Evolutionary conservation across 1,140 invertebrate genomes (phyloP).

Genomic region (Calephelis virginiensis): DNA sequence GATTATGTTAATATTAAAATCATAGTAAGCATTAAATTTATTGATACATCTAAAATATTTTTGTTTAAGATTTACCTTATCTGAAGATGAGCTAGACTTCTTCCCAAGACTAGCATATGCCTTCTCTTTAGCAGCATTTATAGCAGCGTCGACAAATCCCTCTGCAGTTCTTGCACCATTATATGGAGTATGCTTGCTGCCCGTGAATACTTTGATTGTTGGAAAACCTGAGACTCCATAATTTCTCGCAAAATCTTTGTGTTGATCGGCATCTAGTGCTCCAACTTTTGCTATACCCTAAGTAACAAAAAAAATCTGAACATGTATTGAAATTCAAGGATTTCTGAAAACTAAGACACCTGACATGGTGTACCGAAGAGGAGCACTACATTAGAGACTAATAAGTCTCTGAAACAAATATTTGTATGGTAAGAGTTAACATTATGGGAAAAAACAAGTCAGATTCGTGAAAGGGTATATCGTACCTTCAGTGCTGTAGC

Average conservation of each 20-base stretch:
- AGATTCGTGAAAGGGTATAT: background rate
- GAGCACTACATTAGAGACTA: too few relatives aligned
- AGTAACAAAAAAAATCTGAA: slow-evolving; percentile 36
- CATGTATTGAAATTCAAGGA: background rate
- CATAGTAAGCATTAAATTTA: background rate
- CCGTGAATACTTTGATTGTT: slow-evolving; percentile 96
- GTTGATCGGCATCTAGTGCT: slow-evolving; percentile 94
- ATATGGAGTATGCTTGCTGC: slow-evolving; percentile 93
- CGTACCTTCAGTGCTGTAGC: slow-evolving; percentile 91
- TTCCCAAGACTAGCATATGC: slow-evolving; percentile 84
- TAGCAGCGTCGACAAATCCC: slow-evolving; percentile 90
- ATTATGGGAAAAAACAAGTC: too few relatives aligned
- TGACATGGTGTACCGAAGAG: too few relatives aligned
- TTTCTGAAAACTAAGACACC: background rate
- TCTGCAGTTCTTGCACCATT: slow-evolving; percentile 92
- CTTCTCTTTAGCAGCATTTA: slow-evolving; percentile 85
- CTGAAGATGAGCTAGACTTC: slow-evolving; percentile 66
- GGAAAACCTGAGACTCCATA: slow-evolving; percentile 96
- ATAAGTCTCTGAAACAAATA: too few relatives aligned
- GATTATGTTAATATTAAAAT: background rate
- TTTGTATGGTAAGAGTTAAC: too few relatives aligned
- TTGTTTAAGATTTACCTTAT: slow-evolving; percentile 57
- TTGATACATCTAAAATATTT: background rate
- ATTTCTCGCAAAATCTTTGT: slow-evolving; percentile 88
- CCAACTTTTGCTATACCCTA: slow-evolving; percentile 96